Evolutionary conservation across 2,888 invertebrate species (phyloP).

Genomic region (Ormia ochracea): DNA sequence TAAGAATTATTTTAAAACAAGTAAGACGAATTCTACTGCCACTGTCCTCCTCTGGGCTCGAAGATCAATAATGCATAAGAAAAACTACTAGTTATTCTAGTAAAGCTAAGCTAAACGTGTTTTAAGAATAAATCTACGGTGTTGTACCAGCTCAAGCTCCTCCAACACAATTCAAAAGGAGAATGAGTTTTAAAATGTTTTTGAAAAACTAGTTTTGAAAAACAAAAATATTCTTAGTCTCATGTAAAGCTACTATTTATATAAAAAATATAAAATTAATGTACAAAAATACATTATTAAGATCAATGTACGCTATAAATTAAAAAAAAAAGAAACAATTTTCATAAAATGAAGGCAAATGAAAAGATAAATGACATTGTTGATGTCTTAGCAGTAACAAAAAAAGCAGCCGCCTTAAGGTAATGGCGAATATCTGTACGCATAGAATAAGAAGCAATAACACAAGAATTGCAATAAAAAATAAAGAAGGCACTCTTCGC

Average conservation of each 20-base stretch:
- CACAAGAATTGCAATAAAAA: background rate
- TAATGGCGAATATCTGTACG: background rate
- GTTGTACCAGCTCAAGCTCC: background rate
- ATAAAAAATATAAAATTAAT: constrained; percentile 13
- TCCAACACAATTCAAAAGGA: background rate
- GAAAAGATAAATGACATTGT: background rate
- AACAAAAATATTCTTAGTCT: background rate
- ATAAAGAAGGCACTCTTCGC: no score
- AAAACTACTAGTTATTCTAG: background rate
- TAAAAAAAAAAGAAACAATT: background rate
- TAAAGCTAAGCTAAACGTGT: background rate
- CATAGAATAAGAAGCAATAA: no score
- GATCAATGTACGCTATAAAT: constrained; percentile 18
- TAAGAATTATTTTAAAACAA: background rate
- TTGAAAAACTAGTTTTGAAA: background rate
- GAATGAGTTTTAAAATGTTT: background rate
- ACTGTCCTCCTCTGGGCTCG: background rate
- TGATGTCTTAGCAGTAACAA: background rate
- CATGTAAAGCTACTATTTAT: background rate
- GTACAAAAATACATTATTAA: background rate
- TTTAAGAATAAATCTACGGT: background rate
- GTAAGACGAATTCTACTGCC: background rate
- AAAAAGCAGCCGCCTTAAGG: background rate
- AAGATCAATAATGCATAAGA: background rate
- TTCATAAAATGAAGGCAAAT: background rate